Percentiles rank a stretch among this genome's conserved stretches.
phyloP scores from a whole-genome alignment of 2,113 vertebrate species.

The Tiliqua scincoides region DNA sequence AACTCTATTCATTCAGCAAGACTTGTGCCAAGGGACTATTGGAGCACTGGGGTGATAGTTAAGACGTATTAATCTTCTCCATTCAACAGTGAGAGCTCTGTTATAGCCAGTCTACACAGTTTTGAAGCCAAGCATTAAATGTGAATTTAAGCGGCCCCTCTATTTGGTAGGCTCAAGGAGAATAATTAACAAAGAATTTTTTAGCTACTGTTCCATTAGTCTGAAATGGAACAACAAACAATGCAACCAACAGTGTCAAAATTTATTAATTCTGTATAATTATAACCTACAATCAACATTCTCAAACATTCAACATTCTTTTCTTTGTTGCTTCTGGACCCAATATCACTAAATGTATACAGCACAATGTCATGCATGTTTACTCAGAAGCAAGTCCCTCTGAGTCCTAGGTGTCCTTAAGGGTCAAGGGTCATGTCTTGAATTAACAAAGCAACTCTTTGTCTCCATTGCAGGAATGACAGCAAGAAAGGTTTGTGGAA shows the following conservation, averaged over 20 bases:
- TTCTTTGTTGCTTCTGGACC: neutral
- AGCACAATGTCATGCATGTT: neutral
- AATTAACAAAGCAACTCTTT: neutral
- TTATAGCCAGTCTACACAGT: neutral
- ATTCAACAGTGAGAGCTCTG: neutral
- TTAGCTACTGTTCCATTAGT: neutral
- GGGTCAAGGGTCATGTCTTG: too few species aligned
- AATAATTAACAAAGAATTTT: neutral
- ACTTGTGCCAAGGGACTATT: constrained; percentile 10
- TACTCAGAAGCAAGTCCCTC: neutral
- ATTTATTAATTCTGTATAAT: neutral
- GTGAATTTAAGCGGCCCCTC: neutral
- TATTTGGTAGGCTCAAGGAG: neutral
- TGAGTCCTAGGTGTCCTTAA: neutral
- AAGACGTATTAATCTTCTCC: neutral
- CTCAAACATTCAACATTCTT: neutral
- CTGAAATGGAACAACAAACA: neutral
- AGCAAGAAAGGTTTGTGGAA: neutral
- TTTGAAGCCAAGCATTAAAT: neutral
- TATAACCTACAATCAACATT: neutral
- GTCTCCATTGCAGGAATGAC: neutral
- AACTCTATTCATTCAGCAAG: neutral
- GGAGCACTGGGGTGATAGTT: neutral
- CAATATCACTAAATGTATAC: neutral
- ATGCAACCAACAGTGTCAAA: neutral